Evolutionary conservation across 1,140 invertebrate genomes (phyloP), one percentile per base, ranked within the genome.

Genomic region (Subanguina moxae): DNA sequence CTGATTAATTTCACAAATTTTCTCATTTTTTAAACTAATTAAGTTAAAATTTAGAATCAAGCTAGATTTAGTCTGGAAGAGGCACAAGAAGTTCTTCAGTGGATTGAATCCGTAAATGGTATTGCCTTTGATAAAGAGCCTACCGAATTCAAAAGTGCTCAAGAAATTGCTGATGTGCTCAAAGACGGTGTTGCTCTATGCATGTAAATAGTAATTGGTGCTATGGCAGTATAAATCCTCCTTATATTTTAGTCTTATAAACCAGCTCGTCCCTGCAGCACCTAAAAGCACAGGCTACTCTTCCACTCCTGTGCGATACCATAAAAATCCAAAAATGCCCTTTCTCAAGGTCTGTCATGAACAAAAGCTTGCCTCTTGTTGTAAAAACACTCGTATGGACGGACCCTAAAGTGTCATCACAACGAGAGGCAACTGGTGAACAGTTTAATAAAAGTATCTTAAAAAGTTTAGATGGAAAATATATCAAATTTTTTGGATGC

Each of bases 401-500:
- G n/a, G n/a, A n/a, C n/a, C n/a, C n/a, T n/a, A n/a, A n/a, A n/a
- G n/a, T n/a, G n/a, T n/a, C n/a, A n/a, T n/a, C n/a, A n/a, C n/a
- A n/a, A n/a, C n/a, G n/a, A n/a, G n/a, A n/a, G n/a, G n/a, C n/a
- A n/a, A n/a, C n/a, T n/a, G n/a, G n/a, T n/a, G n/a, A n/a, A n/a
- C n/a, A n/a, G n/a, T 38, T 11, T 38, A 38, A 38, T 11, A 11
- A 5, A 38, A 5, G 32, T 38, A 38, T 38, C 9, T 56, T 21
- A 46, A 13, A 65, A 17, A 68, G 72, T 77, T 62, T 71, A 87
- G 86, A 85, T 88, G 83, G 88, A 88, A 82, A 89, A 89, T 80
- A 83, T 88, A 42, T 87, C 88, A 74, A 85, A 87, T 76, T 88
- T 89, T 81, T 77, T 89, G 71, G 87, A 87, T 77, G 87, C 85